Evolutionary conservation across 2,797 vertebrate species (phyloP).

Genomic region (Halcyon chelicuti): DNA sequence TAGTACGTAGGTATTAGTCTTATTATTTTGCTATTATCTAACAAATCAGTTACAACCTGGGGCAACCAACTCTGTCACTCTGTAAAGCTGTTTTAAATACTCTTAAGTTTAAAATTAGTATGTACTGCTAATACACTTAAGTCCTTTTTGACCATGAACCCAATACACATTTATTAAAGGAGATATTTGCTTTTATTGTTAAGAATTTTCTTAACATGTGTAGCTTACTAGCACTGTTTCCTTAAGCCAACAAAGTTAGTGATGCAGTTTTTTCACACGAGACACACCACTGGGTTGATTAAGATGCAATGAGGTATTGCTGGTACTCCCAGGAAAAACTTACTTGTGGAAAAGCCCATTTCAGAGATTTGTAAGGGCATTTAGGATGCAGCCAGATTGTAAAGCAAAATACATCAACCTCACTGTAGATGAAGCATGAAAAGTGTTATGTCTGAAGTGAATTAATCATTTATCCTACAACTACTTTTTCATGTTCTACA

Average conservation of each 20-base stretch:
- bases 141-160: neutral
- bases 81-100: neutral
- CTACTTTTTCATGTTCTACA: conserved; percentile 52
- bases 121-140: neutral
- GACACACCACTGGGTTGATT: neutral
- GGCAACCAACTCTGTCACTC: neutral
- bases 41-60: neutral
- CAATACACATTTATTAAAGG: neutral
- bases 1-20: neutral
- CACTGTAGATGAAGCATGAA: conserved; percentile 43
- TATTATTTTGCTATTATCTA: neutral
- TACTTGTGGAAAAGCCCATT: conserved; percentile 24
- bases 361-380: conserved; percentile 22
- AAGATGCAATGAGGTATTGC: neutral
- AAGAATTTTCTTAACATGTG: neutral
- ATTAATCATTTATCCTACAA: conserved; percentile 68
- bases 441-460: conserved; percentile 49
- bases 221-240: neutral
- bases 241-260: neutral
- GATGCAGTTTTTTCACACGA: neutral
- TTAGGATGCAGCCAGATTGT: conserved; percentile 28
- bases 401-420: conserved; percentile 55
- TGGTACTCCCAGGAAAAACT: neutral
- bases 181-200: neutral
- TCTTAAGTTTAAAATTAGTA: neutral